These are phyloP conservation scores for Pantelozetes paolii DNA, from an alignment of 2,888 invertebrate genomes.

Conservation along the genomic window DNA sequence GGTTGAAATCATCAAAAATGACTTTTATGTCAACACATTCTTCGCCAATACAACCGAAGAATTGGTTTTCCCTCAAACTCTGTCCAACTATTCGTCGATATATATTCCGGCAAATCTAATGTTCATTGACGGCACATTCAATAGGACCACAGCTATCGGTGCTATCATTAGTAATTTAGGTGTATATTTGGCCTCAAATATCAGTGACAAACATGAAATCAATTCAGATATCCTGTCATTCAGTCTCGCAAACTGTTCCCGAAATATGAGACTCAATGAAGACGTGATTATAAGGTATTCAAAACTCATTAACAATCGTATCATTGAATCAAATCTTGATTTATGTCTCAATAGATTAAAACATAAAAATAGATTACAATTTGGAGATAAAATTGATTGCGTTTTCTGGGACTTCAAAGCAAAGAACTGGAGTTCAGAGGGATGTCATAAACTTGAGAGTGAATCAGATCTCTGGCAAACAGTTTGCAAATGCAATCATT, in stretches of 20 bases:
- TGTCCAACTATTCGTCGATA: neutral
- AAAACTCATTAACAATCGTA: neutral
- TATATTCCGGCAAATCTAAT: neutral
- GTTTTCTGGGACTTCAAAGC: slow-evolving; percentile 34
- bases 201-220: neutral
- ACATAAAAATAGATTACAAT: neutral
- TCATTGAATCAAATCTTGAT: neutral
- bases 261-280: neutral
- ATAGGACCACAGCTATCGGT: neutral
- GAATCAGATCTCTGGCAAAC: slow-evolving; percentile 48
- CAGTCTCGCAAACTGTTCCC: neutral
- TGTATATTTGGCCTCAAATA: neutral
- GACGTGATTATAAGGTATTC: neutral
- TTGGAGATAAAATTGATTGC: slow-evolving; percentile 33
- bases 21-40: slow-evolving; percentile 14
- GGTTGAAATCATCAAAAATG: neutral
- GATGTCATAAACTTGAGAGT: slow-evolving; percentile 44
- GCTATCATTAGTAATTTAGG: slow-evolving; percentile 14
- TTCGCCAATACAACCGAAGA: neutral
- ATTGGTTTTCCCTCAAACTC: neutral
- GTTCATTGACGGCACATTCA: neutral
- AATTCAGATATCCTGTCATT: slow-evolving; percentile 18
- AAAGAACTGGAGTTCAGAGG: slow-evolving; percentile 40
- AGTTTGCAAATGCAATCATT: slow-evolving; percentile 47
- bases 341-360: neutral